Percentiles rank a stretch among this genome's conserved stretches.
Evolutionary conservation across 2,113 vertebrate genomes (phyloP).

Genomic region (Pseudopodoces humilis): DNA sequence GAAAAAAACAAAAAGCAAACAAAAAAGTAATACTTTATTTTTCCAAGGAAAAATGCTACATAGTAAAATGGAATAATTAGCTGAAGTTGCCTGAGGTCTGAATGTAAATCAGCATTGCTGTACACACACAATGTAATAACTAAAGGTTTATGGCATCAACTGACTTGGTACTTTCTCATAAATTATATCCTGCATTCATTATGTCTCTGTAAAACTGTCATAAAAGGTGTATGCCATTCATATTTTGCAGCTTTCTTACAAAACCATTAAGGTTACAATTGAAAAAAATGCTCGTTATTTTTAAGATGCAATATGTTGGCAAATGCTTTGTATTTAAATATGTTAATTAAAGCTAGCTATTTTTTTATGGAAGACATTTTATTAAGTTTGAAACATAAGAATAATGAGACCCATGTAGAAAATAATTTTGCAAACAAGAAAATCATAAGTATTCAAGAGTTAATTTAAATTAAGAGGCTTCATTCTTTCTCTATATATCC

Average conservation of each 20-base stretch:
- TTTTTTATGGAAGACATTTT: neutral
- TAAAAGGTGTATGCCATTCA: neutral
- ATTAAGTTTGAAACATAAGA: neutral
- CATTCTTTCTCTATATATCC: neutral
- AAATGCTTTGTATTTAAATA: neutral
- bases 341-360: neutral
- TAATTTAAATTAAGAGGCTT: neutral
- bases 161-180: neutral
- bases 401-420: neutral
- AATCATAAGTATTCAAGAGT: neutral
- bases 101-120: neutral
- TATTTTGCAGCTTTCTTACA: neutral
- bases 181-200: neutral
- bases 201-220: neutral
- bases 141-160: neutral
- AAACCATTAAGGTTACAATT: neutral
- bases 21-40: neutral
- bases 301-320: neutral
- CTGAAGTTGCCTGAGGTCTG: neutral
- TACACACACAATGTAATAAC: neutral
- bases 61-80: neutral
- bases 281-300: neutral
- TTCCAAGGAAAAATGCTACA: neutral
- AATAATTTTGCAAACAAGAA: neutral
- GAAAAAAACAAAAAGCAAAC: neutral